Percentiles rank a stretch among this genome's conserved stretches.
phyloP scores from a whole-genome alignment of 2,888 invertebrate genomes.

The Nephrotoma appendiculata region DNA sequence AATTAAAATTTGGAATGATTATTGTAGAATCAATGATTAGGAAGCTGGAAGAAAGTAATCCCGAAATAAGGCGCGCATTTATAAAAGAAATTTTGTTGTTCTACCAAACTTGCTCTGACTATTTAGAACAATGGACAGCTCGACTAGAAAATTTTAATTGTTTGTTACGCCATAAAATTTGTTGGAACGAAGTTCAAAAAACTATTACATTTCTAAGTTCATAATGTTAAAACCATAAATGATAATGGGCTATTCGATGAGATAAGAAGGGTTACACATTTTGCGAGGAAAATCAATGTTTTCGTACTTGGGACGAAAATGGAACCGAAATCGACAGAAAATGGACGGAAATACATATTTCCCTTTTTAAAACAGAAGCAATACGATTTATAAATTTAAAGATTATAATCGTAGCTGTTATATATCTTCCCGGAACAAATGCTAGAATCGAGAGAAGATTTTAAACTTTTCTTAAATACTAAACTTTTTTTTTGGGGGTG shows the following conservation, averaged over 20 bases:
- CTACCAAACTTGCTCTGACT: slow-evolving; percentile 8
- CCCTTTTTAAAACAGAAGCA: background rate
- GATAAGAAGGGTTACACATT: too few species aligned
- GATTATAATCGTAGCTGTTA: too few species aligned
- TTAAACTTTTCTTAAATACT: background rate
- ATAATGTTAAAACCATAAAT: too few species aligned
- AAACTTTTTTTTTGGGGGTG: background rate
- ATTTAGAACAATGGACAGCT: slow-evolving; percentile 10
- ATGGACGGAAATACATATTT: background rate
- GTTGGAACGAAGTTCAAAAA: background rate
- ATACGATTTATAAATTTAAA: background rate
- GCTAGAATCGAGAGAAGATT: background rate
- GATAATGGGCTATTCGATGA: too few species aligned
- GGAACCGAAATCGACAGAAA: too few species aligned
- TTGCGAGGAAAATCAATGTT: too few species aligned
- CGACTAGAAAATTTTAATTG: slow-evolving; percentile 9
- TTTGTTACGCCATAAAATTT: background rate
- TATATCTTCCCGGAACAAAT: background rate
- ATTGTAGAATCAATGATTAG: background rate
- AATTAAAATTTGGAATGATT: background rate
- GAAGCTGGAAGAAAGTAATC: background rate
- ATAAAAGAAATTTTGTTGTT: background rate
- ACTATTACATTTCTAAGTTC: too few species aligned
- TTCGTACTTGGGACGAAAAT: too few species aligned
- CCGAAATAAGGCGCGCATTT: background rate